Evolutionary conservation across 2,797 vertebrate species (phyloP).

Genomic region (Lophotriccus pileatus): DNA sequence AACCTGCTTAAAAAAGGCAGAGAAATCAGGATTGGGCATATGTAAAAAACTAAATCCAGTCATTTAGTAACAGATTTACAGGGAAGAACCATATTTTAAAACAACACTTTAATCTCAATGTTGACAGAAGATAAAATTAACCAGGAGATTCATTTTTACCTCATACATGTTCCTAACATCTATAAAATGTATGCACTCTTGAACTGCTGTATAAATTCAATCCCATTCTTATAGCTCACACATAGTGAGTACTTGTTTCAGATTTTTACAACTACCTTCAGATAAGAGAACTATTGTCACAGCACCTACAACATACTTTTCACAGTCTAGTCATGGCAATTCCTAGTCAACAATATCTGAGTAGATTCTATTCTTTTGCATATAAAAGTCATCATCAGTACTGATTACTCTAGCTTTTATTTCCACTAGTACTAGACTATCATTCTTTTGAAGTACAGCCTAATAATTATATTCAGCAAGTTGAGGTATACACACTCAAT

Average conservation of each 20-base stretch:
- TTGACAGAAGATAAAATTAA: slow-evolving; percentile 55
- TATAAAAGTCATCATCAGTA: slow-evolving; percentile 28
- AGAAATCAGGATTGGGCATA: background rate
- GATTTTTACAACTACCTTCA: background rate
- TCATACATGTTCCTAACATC: background rate
- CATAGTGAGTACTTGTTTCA: background rate
- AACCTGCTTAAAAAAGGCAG: slow-evolving; percentile 11
- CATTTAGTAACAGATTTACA: background rate
- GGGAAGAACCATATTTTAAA: slow-evolving; percentile 21
- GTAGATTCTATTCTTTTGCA: slow-evolving; percentile 8
- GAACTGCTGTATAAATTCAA: slow-evolving; percentile 6
- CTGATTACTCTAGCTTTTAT: background rate
- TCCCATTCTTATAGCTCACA: background rate
- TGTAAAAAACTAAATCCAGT: background rate
- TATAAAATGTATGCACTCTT: background rate
- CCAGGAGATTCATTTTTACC: slow-evolving; percentile 26
- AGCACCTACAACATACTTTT: background rate
- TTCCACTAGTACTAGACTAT: slow-evolving; percentile 23
- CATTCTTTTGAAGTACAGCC: slow-evolving; percentile 16
- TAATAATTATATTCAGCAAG: slow-evolving; percentile 25
- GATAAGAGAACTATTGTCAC: background rate
- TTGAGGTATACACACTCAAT: background rate
- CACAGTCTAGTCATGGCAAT: slow-evolving; percentile 9
- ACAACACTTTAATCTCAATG: background rate
- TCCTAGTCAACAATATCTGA: slow-evolving; percentile 21